Evolutionary conservation across 2,888 invertebrate genomes (phyloP), one percentile per base, ranked within the genome.

Genomic region (Heliothis peltigera): DNA sequence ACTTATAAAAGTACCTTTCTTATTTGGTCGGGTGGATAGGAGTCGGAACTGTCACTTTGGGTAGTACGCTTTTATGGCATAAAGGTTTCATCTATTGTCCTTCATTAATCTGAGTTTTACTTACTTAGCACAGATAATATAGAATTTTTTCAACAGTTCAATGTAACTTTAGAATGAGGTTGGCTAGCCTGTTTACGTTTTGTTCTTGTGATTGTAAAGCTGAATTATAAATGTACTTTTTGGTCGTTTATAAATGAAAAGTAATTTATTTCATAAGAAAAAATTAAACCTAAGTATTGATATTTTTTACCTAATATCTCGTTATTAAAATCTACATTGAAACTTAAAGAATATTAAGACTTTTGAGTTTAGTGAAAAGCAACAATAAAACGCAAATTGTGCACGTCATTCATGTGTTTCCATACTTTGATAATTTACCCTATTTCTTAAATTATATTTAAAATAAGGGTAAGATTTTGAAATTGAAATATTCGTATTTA

Each of bases 361-460:
- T 2, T 0, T 1, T 1, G 6, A 10, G 3, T 39, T 7, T 7
- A n/a, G n/a, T 21, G 6, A 3, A 0, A 0, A 62, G 77, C 56
- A 75, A 43, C 54, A 84, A 85, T 82, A 43, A 86, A 88, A 90
- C 88, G 91, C 80, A 75, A 67, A 73, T 56, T 71, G 71, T 77
- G 79, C 70, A 83, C 87, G 90, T 88, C 86, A 87, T 83, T 66
- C 25, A 17, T 55, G 83, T 90, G 87, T 85, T 90, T 68, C 80
- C 63, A 77, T 52, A 56, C 51, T 48, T 53, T 18, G 12, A 12
- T 5, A 47, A 59, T 78, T 77, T 75, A 79, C 81, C 64, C 68
- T 48, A 63, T 52, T 60, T 54, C n/a, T 44, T 75, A 52, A 39
- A 46, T 42, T 28, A 5, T 46, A 44, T 1, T n/a, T 12, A 39